Conservation (phyloP, 1,140 invertebrate genomes). For the Chrysoperla carnea region DNA sequence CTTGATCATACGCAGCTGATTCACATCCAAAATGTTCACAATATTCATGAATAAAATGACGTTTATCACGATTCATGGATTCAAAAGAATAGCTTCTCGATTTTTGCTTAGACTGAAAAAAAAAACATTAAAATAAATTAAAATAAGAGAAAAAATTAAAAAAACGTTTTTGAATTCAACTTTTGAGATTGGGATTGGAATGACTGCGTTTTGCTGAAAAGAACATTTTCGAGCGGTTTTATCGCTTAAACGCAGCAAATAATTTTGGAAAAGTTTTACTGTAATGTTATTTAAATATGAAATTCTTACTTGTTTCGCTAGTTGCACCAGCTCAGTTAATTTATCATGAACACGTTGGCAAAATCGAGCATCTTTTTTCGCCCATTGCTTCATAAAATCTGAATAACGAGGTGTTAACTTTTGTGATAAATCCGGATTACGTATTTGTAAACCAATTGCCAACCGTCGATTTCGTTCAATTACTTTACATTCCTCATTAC, state of each 20-base stretch:
- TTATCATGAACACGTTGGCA: constrained; percentile 72
- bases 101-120: constrained; percentile 56
- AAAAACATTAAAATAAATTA: constrained; percentile 7
- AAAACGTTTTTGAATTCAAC: too few species aligned
- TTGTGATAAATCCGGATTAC: constrained; percentile 67
- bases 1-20: constrained; percentile 82
- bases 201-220: not conserved
- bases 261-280: too few species aligned
- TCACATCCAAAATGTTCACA: constrained; percentile 89
- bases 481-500: constrained; percentile 78
- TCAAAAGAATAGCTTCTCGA: constrained; percentile 80
- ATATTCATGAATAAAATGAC: constrained; percentile 81
- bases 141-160: not conserved
- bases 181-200: too few species aligned
- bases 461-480: constrained; percentile 74
- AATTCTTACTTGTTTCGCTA: constrained; percentile 63
- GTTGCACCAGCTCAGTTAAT: constrained; percentile 68
- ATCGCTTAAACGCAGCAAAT: not conserved
- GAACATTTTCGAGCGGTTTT: not conserved
- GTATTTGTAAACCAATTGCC: constrained; percentile 76
- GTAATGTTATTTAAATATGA: too few species aligned
- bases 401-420: constrained; percentile 70
- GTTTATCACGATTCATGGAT: constrained; percentile 80
- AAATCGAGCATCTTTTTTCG: constrained; percentile 64
- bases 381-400: constrained; percentile 72